A percentile compares a stretch with the other conserved stretches of the same genome.
phyloP scores from a whole-genome alignment of 2,797 vertebrate genomes.

The Liparis tanakae region DNA sequence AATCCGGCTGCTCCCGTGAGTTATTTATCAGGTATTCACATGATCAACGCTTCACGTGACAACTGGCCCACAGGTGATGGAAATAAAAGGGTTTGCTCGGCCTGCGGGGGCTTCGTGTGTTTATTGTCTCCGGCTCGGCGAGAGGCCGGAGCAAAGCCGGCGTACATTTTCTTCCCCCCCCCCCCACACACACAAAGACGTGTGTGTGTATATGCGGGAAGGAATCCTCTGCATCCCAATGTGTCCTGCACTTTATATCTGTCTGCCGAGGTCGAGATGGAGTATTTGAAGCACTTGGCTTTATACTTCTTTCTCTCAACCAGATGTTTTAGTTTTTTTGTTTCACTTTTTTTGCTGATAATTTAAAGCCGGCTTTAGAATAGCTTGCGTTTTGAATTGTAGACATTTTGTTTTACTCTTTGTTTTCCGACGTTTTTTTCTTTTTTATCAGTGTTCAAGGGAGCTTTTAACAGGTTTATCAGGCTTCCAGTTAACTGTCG shows the following conservation, averaged over 20 bases:
- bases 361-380: neutral
- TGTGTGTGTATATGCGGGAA: conserved; percentile 78
- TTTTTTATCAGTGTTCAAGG: neutral
- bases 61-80: neutral
- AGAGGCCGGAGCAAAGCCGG: neutral
- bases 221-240: conserved; percentile 84
- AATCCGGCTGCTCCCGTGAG: neutral
- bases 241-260: conserved; percentile 96
- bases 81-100: neutral
- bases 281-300: conserved; percentile 48
- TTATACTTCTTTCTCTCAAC: conserved; percentile 10
- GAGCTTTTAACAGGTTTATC: conserved; percentile 18
- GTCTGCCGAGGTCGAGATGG: conserved; percentile 35
- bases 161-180: neutral
- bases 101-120: neutral
- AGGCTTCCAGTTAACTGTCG: conserved; percentile 18
- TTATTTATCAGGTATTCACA: neutral
- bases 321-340: conserved; percentile 23
- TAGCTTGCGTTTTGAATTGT: conserved; percentile 14
- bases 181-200: no score
- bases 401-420: conserved; percentile 12
- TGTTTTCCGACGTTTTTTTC: conserved; percentile 7
- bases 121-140: conserved; percentile 1
- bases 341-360: conserved; percentile 21
- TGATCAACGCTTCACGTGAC: conserved; percentile 3